Evolutionary conservation across 2,888 invertebrate species (phyloP).

Genomic region (Pyrochroa serraticornis): DNA sequence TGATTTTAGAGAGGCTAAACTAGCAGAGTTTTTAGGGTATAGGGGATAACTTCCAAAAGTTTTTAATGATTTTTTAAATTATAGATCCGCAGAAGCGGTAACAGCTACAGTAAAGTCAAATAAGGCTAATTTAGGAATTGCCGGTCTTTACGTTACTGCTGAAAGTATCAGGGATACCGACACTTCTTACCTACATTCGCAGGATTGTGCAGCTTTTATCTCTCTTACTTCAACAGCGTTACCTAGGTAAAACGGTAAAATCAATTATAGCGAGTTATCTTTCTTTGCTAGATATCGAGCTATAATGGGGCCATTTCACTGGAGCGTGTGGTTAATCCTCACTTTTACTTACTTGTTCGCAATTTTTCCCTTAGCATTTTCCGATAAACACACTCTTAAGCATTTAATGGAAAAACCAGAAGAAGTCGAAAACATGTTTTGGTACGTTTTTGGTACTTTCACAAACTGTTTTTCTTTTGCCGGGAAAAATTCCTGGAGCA

Average conservation of each 20-base stretch:
- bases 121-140: slow-evolving; percentile 71
- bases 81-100: slow-evolving; percentile 68
- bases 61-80: slow-evolving; percentile 19
- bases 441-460: slow-evolving; percentile 86
- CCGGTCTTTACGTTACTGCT: slow-evolving; percentile 72
- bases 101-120: slow-evolving; percentile 62
- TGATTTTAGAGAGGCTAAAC: slow-evolving; percentile 69
- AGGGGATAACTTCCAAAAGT: not conserved
- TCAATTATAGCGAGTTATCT: not conserved
- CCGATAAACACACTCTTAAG: slow-evolving; percentile 70
- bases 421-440: slow-evolving; percentile 83
- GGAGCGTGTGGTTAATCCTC: slow-evolving; percentile 79
- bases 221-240: slow-evolving; percentile 79
- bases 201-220: slow-evolving; percentile 79
- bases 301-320: slow-evolving; percentile 82
- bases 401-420: slow-evolving; percentile 72
- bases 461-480: slow-evolving; percentile 79
- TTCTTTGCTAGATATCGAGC: slow-evolving; percentile 71
- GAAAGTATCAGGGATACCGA: slow-evolving; percentile 63
- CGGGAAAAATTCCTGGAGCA: slow-evolving; percentile 74
- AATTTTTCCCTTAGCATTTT: slow-evolving; percentile 76
- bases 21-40: slow-evolving; percentile 58
- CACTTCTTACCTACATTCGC: slow-evolving; percentile 69
- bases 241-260: slow-evolving; percentile 64
- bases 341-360: slow-evolving; percentile 74